These are phyloP conservation scores for Pygocentrus nattereri DNA, from an alignment of 2,797 vertebrate genomes.

Conservation along the genomic window DNA sequence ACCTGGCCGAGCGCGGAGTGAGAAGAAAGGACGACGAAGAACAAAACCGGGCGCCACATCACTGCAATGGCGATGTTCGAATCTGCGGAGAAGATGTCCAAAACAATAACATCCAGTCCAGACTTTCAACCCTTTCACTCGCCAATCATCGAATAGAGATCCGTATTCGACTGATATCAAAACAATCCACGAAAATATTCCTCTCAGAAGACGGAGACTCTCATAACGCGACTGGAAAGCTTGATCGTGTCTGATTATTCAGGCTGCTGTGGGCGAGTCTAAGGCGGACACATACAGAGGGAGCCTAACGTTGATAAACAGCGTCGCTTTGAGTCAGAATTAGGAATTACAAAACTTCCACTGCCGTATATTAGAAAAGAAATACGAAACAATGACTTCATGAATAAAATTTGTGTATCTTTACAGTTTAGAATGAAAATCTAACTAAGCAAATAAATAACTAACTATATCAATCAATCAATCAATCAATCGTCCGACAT, in stretches of 20 bases:
- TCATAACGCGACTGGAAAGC: not conserved
- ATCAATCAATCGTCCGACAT: too few species aligned
- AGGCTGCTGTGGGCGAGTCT: slow-evolving; percentile 1
- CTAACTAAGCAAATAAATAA: too few species aligned
- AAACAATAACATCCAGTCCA: too few species aligned
- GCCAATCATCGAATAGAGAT: not conserved
- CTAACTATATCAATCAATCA: too few species aligned
- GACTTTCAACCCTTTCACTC: too few species aligned
- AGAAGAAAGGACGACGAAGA: slow-evolving; percentile 62
- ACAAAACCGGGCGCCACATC: slow-evolving; percentile 58
- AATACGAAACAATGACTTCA: too few species aligned
- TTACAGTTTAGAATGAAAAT: too few species aligned
- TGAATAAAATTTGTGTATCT: too few species aligned
- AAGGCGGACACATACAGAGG: not conserved
- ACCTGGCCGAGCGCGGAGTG: slow-evolving; percentile 65
- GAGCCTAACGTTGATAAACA: slow-evolving; percentile 61
- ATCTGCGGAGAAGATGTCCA: too few species aligned
- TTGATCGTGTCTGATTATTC: not conserved
- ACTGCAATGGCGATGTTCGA: too few species aligned
- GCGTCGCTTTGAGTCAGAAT: slow-evolving; percentile 72
- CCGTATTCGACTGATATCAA: not conserved
- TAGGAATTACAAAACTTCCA: slow-evolving; percentile 57
- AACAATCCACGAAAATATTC: not conserved
- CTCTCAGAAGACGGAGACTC: not conserved
- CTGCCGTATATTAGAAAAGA: too few species aligned